These are phyloP conservation scores for Oceanodroma tethys DNA, from an alignment of 2,113 vertebrate species.

Conservation along the genomic window DNA sequence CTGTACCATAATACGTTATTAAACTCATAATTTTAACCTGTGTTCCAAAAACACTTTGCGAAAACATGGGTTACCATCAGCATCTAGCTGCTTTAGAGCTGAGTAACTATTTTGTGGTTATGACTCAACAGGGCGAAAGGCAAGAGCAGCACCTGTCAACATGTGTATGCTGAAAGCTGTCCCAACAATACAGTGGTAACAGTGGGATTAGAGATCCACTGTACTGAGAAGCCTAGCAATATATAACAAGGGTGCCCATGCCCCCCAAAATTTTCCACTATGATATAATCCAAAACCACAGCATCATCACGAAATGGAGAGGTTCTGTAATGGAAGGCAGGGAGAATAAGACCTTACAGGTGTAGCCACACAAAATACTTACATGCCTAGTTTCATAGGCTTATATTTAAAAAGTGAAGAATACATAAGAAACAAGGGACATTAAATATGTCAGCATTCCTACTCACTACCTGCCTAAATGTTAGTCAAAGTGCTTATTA, in stretches of 20 bases:
- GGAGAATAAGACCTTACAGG: background rate
- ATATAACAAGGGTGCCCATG: background rate
- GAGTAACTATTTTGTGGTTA: background rate
- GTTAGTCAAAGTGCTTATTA: background rate
- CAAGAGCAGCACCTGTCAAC: conserved; percentile 2
- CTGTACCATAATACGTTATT: conserved; percentile 17
- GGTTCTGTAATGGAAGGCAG: background rate
- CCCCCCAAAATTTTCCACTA: background rate
- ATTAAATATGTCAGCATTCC: background rate
- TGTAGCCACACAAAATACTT: background rate
- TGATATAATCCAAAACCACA: background rate
- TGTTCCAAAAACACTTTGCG: conserved; percentile 6
- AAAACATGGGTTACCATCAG: background rate
- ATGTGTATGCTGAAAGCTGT: background rate
- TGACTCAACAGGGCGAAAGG: background rate
- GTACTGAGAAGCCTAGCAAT: background rate
- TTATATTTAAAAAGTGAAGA: background rate
- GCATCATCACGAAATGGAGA: background rate
- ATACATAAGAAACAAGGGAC: background rate
- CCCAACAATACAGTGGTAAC: background rate
- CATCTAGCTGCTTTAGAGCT: conserved; percentile 16
- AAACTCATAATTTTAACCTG: conserved; percentile 36
- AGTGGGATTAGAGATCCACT: background rate
- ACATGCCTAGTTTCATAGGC: background rate
- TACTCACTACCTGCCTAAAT: background rate